Base-by-base conservation (phyloP, 2,888 invertebrate species). In the Patella pellucida region DNA sequence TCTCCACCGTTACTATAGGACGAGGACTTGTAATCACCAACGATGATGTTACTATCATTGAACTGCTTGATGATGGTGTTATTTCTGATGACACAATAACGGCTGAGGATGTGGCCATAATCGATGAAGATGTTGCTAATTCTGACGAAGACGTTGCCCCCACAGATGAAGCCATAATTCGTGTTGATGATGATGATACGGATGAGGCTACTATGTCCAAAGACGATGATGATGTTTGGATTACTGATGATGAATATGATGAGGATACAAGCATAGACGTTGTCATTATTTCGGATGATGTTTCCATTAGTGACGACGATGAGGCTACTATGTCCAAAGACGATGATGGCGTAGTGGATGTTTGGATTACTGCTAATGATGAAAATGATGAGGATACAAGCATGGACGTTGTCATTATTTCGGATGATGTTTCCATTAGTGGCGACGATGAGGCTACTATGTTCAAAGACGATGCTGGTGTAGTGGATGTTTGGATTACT, bases 1-100 rank as follows among this genome's bases (percentile, higher is more conserved):
- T 31, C 23, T 52, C 16, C 51, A 72, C 41, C 9, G 16, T 54
- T 11, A 56, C n/a, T 16, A 69, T 27, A 51, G 69, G 27, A 23
- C 52, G 52, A 16, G 73, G 52, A 9, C 56, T 27, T n/a, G 69
- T 52, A 52, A 69, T 69, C 9, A 50, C 23, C 9, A 41, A 41
- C 41, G 41, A 41, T 41, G 41, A 41, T 16, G 69, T 14, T 31
- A 56, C 41, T n/a, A 52, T 52, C 16, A 14, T 70, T 19, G 69
- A 27, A 69, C 68, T 54, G 19, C 23, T 31, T 31, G 74, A 70
- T 15, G 74, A 69, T 19, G 74, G 69, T 69, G 69, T 23, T 12
- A 62, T 23, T 62, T 62, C 62, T 12, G 62, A 62, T 62, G 62
- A 62, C 19, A 62, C 14, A 11, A 62, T 62, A 15, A 11, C 3